Evolutionary conservation across 1,140 invertebrate species (phyloP), one percentile per base, ranked within the genome.

Genomic region (Megalopta genalis): DNA sequence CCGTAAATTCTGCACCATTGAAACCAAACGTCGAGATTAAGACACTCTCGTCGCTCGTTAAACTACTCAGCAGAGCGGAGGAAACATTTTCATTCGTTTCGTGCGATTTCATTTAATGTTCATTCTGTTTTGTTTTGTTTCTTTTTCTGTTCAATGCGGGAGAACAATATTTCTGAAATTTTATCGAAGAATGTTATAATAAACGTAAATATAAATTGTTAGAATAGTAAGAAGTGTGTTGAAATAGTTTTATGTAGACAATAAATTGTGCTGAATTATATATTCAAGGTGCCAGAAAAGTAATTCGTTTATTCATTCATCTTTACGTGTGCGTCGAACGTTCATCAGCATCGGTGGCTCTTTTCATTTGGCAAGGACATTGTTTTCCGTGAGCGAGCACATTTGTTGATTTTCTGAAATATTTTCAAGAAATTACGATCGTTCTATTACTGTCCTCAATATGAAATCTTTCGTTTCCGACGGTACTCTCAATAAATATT

Each of bases 261-360:
- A 63, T 23, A 65, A 65, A 65, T 42, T 39, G 12, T n/a, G n/a
- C 63, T 8, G 21, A 42, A 42, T 65, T 37, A 65, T 23, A n/a
- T 57, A n/a, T 57, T 57, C 54, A 57, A n/a, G 54, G 54, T 57
- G 54, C 54, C 54, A 57, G 54, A 57, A 57, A n/a, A 57, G 18
- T 57, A 57, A 57, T 57, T 57, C 18, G 54, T 57, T 57, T 57
- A 8, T 57, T n/a, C 49, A 52, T 52, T 52, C 14, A 52, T 52
- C 18, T 52, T 16, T 52, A 18, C 49, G 49, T 52, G 21, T n/a
- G 18, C 54, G 54, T 57, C 5, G 6, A n/a, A n/a, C 18, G 54
- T 57, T 57, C 7, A n/a, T n/a, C 54, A 2, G 6, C 8, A 57
- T 57, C 21, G 8, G 54, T 57, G n/a, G 12, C 7, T 7, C 54